phyloP scores from a whole-genome alignment of 2,888 invertebrate genomes.

The Cheilosia pagana region DNA sequence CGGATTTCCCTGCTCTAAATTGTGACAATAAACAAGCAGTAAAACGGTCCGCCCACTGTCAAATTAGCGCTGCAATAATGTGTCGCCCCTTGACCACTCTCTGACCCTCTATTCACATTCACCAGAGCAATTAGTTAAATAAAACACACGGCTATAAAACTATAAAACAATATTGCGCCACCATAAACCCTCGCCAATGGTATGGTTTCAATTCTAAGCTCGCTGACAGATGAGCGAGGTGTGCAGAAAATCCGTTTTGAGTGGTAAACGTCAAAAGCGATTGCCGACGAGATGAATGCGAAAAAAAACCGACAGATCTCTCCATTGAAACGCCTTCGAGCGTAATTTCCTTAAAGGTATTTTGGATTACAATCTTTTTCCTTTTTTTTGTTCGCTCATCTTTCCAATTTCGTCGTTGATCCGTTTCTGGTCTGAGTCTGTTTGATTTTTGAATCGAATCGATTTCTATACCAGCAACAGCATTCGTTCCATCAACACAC shows the following conservation, averaged over 20 bases:
- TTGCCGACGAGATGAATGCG: conserved; percentile 14
- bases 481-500: conserved; percentile 42
- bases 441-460: conserved; percentile 30
- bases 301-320: neutral
- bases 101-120: too few relatives aligned
- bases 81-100: too few relatives aligned
- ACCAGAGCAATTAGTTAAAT: too few relatives aligned
- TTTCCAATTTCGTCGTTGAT: conserved; percentile 41
- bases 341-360: conserved; percentile 43
- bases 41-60: too few relatives aligned
- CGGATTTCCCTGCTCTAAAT: too few relatives aligned
- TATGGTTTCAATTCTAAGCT: conserved; percentile 2
- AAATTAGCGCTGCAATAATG: too few relatives aligned
- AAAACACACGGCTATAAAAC: too few relatives aligned
- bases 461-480: conserved; percentile 34
- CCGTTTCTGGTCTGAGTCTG: conserved; percentile 18
- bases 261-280: conserved; percentile 33
- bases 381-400: conserved; percentile 2
- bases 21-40: too few relatives aligned
- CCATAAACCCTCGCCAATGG: too few relatives aligned
- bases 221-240: neutral
- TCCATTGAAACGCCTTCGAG: conserved; percentile 26
- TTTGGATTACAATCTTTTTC: conserved; percentile 10
- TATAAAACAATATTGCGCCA: too few relatives aligned
- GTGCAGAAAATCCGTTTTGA: conserved; percentile 12